Evolutionary conservation across 1,140 invertebrate species (phyloP).

Genomic region (Drosophila pachea): DNA sequence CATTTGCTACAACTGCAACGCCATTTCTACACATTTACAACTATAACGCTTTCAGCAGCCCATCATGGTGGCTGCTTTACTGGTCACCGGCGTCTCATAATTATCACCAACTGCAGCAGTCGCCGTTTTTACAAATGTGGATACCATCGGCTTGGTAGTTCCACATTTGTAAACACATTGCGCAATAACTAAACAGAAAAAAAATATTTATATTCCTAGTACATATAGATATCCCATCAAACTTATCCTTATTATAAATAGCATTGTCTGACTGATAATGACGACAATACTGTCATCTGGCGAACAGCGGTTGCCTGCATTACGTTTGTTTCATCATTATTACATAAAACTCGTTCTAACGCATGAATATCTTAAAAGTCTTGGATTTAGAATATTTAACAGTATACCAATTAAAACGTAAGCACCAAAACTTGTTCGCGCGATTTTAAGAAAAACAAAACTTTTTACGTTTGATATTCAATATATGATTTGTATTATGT

Average conservation of each 20-base stretch:
- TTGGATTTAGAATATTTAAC: slow-evolving; percentile 28
- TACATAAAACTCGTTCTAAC: slow-evolving; percentile 30
- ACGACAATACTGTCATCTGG: slow-evolving; percentile 6
- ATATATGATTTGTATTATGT: slow-evolving; percentile 2
- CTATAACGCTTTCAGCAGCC: slow-evolving; percentile 17
- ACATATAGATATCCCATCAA: slow-evolving; percentile 28
- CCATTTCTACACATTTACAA: slow-evolving; percentile 22
- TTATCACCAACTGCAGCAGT: slow-evolving; percentile 31
- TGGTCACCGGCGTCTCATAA: slow-evolving; percentile 45
- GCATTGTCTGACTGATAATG: slow-evolving; percentile 40
- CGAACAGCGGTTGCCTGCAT: background rate
- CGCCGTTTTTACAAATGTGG: slow-evolving; percentile 56
- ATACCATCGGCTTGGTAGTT: slow-evolving; percentile 42
- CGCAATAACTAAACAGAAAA: slow-evolving; percentile 31
- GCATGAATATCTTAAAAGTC: slow-evolving; percentile 20
- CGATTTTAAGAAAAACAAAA: slow-evolving; percentile 22
- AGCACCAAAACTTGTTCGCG: slow-evolving; percentile 23
- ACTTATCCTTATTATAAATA: slow-evolving; percentile 27
- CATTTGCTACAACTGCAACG: slow-evolving; percentile 38
- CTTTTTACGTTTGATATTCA: slow-evolving; percentile 1
- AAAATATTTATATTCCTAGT: slow-evolving; percentile 28
- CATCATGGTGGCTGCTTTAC: slow-evolving; percentile 48
- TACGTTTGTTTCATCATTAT: slow-evolving; percentile 27
- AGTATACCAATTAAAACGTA: slow-evolving; percentile 30
- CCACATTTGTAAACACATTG: slow-evolving; percentile 29